A percentile compares a stretch with the other conserved stretches of the same genome.
phyloP scores from a whole-genome alignment of 2,113 vertebrate genomes.

The Halcyon senegalensis region DNA sequence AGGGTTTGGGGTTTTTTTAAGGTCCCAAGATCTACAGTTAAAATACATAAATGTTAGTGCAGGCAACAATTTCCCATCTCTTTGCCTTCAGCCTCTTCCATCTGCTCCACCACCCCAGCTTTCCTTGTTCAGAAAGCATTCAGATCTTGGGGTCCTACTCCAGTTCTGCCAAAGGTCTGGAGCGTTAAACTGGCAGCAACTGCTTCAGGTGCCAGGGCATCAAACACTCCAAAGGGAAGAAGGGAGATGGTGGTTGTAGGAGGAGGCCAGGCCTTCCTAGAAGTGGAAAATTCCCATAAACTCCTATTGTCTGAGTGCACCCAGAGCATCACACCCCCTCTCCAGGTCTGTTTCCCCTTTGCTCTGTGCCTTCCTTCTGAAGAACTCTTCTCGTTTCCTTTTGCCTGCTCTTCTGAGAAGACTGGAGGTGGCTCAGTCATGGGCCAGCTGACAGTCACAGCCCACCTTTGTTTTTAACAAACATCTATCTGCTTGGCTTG shows the following conservation, averaged over 20 bases:
- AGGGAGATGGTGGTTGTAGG: not conserved
- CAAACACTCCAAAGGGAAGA: not conserved
- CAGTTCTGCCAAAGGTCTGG: not conserved
- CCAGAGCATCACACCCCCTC: not conserved
- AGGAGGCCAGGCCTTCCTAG: not conserved
- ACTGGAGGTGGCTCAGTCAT: not conserved
- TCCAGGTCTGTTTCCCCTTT: not conserved
- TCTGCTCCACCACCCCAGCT: accelerated
- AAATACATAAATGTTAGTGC: not conserved
- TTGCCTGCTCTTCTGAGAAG: not conserved
- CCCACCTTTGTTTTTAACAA: not conserved
- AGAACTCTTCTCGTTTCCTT: not conserved
- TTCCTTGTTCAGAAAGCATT: not conserved
- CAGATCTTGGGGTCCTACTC: not conserved
- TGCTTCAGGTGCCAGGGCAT: not conserved
- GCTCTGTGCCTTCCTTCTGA: not conserved
- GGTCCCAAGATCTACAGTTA: not conserved
- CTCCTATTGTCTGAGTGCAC: not conserved
- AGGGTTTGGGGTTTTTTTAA: not conserved
- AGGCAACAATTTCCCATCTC: not conserved
- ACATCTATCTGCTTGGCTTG: not conserved
- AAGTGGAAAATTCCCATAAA: not conserved
- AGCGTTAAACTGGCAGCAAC: not conserved
- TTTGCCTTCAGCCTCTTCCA: not conserved
- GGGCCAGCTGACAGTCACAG: not conserved